Evolutionary conservation across 2,888 invertebrate genomes (phyloP).

Genomic region (Archips xylosteana): DNA sequence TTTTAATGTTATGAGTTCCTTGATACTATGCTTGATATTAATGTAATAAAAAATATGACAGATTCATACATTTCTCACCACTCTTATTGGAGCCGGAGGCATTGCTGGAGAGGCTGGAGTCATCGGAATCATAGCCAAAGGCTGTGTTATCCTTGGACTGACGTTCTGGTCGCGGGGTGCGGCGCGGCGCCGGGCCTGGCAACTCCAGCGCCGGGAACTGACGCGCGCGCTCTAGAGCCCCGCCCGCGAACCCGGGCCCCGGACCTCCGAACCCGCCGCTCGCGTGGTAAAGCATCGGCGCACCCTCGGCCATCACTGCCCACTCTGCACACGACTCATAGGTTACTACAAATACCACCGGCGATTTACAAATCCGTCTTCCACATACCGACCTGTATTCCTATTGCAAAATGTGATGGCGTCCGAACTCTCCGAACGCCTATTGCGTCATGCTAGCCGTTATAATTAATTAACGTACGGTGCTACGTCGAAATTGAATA

Average conservation of each 20-base stretch:
- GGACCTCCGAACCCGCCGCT: conserved; percentile 67
- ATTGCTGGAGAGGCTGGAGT: conserved; percentile 81
- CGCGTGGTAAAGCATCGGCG: conserved; percentile 74
- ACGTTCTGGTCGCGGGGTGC: conserved; percentile 60
- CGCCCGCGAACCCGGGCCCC: conserved; percentile 65
- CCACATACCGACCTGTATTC: conserved; percentile 68
- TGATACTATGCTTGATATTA: neutral
- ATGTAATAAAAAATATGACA: neutral
- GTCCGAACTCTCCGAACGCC: conserved; percentile 58
- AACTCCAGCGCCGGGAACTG: conserved; percentile 68
- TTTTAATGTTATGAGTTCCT: neutral
- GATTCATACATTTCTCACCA: conserved; percentile 70
- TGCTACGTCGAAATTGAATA: conserved; percentile 69
- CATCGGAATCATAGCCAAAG: conserved; percentile 80
- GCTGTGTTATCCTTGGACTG: conserved; percentile 65
- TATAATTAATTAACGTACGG: conserved; percentile 64
- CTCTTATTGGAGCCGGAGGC: conserved; percentile 80
- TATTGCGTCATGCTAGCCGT: conserved; percentile 79
- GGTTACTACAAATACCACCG: conserved; percentile 45
- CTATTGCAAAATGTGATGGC: conserved; percentile 62
- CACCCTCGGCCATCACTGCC: conserved; percentile 73
- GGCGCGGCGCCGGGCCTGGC: conserved; percentile 62
- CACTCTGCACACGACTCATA: conserved; percentile 33
- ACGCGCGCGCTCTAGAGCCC: conserved; percentile 65
- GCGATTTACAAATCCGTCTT: conserved; percentile 46